phyloP scores from a whole-genome alignment of 2,888 invertebrate genomes.

The Flexamia atlantica region DNA sequence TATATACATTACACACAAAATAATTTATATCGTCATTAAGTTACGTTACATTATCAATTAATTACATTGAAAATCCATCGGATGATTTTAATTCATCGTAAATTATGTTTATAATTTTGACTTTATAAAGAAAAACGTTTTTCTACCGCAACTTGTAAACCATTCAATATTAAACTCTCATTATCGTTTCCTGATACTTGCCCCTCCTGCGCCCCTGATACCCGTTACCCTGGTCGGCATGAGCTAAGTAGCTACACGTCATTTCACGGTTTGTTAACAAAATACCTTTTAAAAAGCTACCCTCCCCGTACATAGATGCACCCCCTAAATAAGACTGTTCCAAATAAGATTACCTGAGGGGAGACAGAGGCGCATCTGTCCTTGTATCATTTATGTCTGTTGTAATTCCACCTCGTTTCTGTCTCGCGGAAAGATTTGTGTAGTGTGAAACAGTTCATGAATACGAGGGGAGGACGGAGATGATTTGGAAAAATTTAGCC shows the following conservation, averaged over 20 bases:
- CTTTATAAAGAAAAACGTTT: too few relatives aligned
- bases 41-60: too few relatives aligned
- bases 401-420: conserved; percentile 6
- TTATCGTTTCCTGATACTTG: neutral
- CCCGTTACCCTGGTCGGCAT: neutral
- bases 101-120: too few relatives aligned
- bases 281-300: neutral
- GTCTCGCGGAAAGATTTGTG: too few relatives aligned
- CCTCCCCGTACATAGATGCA: neutral
- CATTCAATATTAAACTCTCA: neutral
- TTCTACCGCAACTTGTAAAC: too few relatives aligned
- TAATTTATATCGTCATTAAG: too few relatives aligned
- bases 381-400: conserved; percentile 7
- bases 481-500: too few relatives aligned
- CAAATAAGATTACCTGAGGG: neutral
- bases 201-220: neutral
- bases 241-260: neutral
- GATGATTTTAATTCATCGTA: too few relatives aligned
- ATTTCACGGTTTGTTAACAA: conserved; percentile 1
- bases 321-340: conserved; percentile 6
- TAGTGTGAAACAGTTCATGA: too few relatives aligned
- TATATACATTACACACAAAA: too few relatives aligned
- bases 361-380: neutral
- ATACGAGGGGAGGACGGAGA: too few relatives aligned
- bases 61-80: too few relatives aligned